phyloP scores from a whole-genome alignment of 1,140 invertebrate genomes.

The Aphidius gifuensis region DNA sequence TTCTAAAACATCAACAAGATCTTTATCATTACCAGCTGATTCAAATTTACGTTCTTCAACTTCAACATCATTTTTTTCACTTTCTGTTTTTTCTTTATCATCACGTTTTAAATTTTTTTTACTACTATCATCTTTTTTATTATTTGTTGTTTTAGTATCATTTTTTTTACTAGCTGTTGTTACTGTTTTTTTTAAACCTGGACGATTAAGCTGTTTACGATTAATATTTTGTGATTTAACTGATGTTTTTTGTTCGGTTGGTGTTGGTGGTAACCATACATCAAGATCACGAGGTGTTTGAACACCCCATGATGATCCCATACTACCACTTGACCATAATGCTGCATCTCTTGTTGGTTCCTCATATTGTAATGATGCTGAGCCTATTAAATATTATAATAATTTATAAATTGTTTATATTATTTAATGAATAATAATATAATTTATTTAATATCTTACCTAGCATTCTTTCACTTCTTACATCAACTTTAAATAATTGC shows the following conservation, averaged over 20 bases:
- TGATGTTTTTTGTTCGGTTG: slow-evolving; percentile 63
- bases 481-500: slow-evolving; percentile 62
- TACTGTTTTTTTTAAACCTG: slow-evolving; percentile 48
- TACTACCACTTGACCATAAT: slow-evolving; percentile 43
- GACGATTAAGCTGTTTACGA: slow-evolving; percentile 54
- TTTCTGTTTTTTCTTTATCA: slow-evolving; percentile 58
- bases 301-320: slow-evolving; percentile 67
- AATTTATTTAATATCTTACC: slow-evolving; percentile 32
- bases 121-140: slow-evolving; percentile 55
- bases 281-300: slow-evolving; percentile 76
- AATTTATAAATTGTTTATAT: neutral
- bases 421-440: too few relatives aligned
- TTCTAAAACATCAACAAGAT: slow-evolving; percentile 93
- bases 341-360: slow-evolving; percentile 60
- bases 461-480: slow-evolving; percentile 54
- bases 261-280: slow-evolving; percentile 87
- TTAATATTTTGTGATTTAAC: slow-evolving; percentile 42
- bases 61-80: slow-evolving; percentile 67
- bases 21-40: slow-evolving; percentile 81
- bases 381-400: slow-evolving; percentile 30
- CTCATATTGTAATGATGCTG: slow-evolving; percentile 56
- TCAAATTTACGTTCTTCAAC: slow-evolving; percentile 89
- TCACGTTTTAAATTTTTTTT: slow-evolving; percentile 57
- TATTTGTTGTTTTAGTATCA: slow-evolving; percentile 46
- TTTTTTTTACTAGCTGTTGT: slow-evolving; percentile 37